phyloP scores from a whole-genome alignment of 1,140 invertebrate species.

The Leptinotarsa texana region DNA sequence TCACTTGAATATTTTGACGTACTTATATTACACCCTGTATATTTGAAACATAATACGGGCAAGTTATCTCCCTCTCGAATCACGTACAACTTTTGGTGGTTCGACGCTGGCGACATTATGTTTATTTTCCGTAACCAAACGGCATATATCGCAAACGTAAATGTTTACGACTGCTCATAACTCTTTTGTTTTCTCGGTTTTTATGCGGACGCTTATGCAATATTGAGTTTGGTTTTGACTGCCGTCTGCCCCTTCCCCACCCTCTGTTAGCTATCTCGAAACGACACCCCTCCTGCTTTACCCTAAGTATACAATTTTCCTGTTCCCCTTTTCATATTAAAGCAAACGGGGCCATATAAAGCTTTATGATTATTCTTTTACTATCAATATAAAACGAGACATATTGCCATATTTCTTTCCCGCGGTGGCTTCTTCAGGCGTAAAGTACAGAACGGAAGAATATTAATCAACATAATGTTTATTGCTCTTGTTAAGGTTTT shows the following conservation, averaged over 20 bases:
- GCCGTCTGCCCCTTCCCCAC: background rate
- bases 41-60: no score
- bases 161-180: background rate
- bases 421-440: background rate
- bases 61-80: no score
- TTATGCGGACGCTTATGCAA: background rate
- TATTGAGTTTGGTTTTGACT: slow-evolving; percentile 23
- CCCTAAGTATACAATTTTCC: slow-evolving; percentile 13
- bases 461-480: background rate
- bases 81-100: no score
- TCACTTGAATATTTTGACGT: no score
- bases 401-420: slow-evolving; percentile 25
- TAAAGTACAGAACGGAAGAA: background rate
- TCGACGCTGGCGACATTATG: background rate
- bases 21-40: no score
- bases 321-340: slow-evolving; percentile 32
- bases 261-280: slow-evolving; percentile 20
- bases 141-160: background rate
- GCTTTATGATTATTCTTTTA: slow-evolving; percentile 34
- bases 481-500: background rate
- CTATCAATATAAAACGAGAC: slow-evolving; percentile 33
- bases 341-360: slow-evolving; percentile 32
- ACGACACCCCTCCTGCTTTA: slow-evolving; percentile 13
- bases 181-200: background rate
- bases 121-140: background rate